Percentiles rank a stretch among this genome's conserved stretches.
Conservation (phyloP, 1,140 invertebrate species). For the Dinothrombium tinctorium region DNA sequence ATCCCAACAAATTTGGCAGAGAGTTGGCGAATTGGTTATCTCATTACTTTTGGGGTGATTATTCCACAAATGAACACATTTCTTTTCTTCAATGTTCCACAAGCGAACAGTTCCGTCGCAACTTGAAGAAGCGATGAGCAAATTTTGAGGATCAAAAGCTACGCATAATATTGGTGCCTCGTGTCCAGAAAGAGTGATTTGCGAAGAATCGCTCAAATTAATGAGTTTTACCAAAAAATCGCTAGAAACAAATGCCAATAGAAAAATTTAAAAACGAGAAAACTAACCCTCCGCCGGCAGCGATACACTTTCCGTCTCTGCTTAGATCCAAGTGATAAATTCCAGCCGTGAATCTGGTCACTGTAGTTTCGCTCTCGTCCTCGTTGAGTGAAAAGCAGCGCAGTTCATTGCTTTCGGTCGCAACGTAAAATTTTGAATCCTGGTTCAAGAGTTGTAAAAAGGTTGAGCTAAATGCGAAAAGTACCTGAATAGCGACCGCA, state of each 20-base stretch:
- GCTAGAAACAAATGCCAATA: background rate
- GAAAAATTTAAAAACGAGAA: background rate
- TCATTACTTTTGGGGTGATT: background rate
- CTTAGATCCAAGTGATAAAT: background rate
- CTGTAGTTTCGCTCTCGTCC: too few relatives aligned
- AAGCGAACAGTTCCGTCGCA: background rate
- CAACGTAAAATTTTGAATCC: too few relatives aligned
- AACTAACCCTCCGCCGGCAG: background rate
- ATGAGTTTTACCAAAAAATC: background rate
- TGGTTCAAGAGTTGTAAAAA: too few relatives aligned
- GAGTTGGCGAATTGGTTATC: background rate
- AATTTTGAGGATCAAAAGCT: background rate
- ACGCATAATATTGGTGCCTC: background rate
- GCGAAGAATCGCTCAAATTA: background rate
- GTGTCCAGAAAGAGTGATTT: background rate
- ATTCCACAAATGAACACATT: background rate
- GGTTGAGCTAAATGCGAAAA: too few relatives aligned
- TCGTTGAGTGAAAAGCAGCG: too few relatives aligned
- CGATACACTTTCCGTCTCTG: background rate
- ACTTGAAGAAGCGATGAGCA: background rate
- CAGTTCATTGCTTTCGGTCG: too few relatives aligned
- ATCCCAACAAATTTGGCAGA: background rate
- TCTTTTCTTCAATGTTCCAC: background rate
- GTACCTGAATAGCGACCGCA: too few relatives aligned
- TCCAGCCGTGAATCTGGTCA: background rate